Conservation (phyloP, 2,113 vertebrate species). For the Bujurquina vittata region DNA sequence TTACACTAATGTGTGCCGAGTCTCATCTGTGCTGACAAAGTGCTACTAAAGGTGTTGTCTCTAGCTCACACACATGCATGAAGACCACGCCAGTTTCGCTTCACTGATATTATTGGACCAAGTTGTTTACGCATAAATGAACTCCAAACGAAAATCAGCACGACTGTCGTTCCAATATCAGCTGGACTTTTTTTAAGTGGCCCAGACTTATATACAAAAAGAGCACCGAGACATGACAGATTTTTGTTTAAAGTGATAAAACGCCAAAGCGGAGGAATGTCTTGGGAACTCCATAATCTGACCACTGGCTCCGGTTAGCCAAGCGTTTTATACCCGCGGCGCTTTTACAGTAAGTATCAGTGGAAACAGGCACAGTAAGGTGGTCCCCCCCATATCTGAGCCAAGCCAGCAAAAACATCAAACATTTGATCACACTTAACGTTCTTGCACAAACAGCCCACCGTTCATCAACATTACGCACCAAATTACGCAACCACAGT, state of each 20-base stretch:
- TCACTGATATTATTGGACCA: not conserved
- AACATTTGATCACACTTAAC: not conserved
- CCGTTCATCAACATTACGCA: slow-evolving; percentile 21
- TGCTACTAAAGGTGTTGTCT: not conserved
- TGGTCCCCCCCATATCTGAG: slow-evolving; percentile 59
- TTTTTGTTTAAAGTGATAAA: not conserved
- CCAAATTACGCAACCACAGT: slow-evolving; percentile 30
- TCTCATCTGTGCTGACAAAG: slow-evolving; percentile 4
- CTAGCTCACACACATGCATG: not conserved
- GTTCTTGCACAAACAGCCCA: not conserved
- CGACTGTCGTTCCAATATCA: not conserved
- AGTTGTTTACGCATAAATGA: not conserved
- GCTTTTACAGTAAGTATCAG: not conserved
- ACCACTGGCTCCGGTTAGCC: not conserved
- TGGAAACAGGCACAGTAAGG: not conserved
- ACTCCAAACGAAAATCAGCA: not conserved
- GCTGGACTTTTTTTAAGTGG: not conserved
- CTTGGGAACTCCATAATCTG: not conserved
- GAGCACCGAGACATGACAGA: not conserved
- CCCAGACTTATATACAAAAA: not conserved
- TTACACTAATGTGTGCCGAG: slow-evolving; percentile 19
- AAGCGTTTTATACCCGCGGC: not conserved
- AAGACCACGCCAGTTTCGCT: not conserved
- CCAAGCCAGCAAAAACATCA: slow-evolving; percentile 55
- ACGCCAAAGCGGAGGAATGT: not conserved